Conservation (phyloP, 2,888 invertebrate genomes). For the Nephrotoma appendiculata region DNA sequence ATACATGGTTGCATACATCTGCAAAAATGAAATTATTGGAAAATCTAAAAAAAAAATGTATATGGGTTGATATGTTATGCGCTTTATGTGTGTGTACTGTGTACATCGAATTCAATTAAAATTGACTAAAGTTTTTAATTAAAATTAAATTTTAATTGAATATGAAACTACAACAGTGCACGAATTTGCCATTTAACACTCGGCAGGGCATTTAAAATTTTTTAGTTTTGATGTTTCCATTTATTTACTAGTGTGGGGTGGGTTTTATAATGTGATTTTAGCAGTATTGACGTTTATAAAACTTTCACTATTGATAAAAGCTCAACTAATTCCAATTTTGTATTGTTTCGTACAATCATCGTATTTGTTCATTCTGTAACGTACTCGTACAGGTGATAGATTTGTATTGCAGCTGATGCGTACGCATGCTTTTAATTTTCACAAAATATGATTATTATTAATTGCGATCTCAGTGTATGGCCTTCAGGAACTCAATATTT, state of each 20-base stretch:
- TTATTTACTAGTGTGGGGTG: not conserved
- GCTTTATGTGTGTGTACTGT: not conserved
- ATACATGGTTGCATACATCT: not conserved
- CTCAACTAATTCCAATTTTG: too few relatives aligned
- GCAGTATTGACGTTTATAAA: not conserved
- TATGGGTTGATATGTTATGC: not conserved
- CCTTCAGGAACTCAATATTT: too few relatives aligned
- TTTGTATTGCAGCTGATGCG: too few relatives aligned
- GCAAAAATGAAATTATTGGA: not conserved
- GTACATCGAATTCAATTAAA: not conserved
- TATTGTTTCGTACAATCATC: too few relatives aligned
- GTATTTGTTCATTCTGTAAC: too few relatives aligned
- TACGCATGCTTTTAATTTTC: too few relatives aligned
- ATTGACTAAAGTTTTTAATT: not conserved
- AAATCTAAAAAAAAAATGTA: not conserved
- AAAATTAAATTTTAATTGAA: not conserved
- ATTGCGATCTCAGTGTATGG: too few relatives aligned
- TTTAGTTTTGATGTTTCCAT: not conserved
- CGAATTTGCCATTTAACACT: not conserved
- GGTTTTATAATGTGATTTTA: not conserved
- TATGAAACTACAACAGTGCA: not conserved
- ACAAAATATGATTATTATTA: too few relatives aligned
- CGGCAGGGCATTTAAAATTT: not conserved
- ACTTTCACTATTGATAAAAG: not conserved
- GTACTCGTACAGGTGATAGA: too few relatives aligned